Evolutionary conservation across 64 coral and sea anemone genomes (phyloP), one percentile per base, ranked within the genome.

Genomic region (Anthopleura sola): DNA sequence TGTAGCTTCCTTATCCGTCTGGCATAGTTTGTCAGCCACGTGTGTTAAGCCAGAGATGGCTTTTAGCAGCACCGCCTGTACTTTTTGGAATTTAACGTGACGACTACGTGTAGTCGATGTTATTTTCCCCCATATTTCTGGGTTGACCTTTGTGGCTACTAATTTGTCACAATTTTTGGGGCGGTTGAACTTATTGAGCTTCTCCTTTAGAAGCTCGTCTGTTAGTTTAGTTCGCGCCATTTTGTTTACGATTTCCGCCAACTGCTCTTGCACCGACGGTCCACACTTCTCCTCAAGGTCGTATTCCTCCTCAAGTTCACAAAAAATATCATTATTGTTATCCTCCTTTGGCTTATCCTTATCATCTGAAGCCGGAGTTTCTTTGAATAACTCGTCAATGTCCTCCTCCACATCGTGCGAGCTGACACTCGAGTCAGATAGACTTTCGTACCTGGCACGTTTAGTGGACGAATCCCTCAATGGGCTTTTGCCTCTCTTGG

Each of bases 191-290:
- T 90, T 64, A 33, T 90, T 81, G 32, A 90, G 88, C 88, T 84
- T 90, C 82, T 90, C 82, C 48, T 90, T 90, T 17, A 90, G 44
- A 17, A 71, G 60, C 88, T 90, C 88, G 16, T 90, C 88, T 31
- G 46, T 71, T 33, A 84, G 78, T 51, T 90, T 84, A 36, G 36
- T 23, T 47, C 88, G 50, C 19, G 88, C 88, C 88, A 90, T 90
- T 74, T 88, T 88, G 64, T 89, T 89, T 36, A 86, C 84, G n/a
- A 75, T 86, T 7, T 20, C 56, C 6, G 87, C 87, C 57, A 89
- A 49, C 53, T 89, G 47, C 17, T 89, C 79, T 6, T 49, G 21
- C 14, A 89, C 79, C 17, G 57, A 36, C 34, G 55, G 80, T 4
- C 80, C 87, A 82, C 79, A 83, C 57, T 89, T 81, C 56, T 89